These are phyloP conservation scores for Hedychridium roseum DNA, from an alignment of 2,888 invertebrate genomes.

Conservation along the genomic window DNA sequence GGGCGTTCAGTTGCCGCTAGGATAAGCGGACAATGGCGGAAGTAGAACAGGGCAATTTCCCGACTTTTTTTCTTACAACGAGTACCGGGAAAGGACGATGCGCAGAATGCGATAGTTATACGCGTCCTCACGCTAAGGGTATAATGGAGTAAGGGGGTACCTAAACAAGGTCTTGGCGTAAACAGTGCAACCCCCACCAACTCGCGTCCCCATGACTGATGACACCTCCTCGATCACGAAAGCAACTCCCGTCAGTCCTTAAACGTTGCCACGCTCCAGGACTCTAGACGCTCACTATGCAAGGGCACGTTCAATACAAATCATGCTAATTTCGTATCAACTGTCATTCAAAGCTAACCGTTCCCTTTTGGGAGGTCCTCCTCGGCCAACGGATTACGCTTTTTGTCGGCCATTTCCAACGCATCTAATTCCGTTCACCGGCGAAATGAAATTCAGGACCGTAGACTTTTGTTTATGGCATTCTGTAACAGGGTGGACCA, in stretches of 20 bases:
- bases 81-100: too few species aligned
- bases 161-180: slow-evolving; percentile 47
- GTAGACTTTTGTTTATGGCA: too few species aligned
- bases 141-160: slow-evolving; percentile 29
- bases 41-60: slow-evolving; percentile 2
- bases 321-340: slow-evolving; percentile 43
- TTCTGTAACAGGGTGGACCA: too few species aligned
- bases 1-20: too few species aligned
- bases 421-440: too few species aligned
- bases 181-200: slow-evolving; percentile 48
- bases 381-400: too few species aligned
- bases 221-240: slow-evolving; percentile 57
- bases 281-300: slow-evolving; percentile 46
- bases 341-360: slow-evolving; percentile 21
- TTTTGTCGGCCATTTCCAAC: too few species aligned
- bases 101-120: slow-evolving; percentile 24
- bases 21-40: neutral
- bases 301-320: slow-evolving; percentile 46
- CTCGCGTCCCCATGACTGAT: slow-evolving; percentile 56
- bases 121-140: slow-evolving; percentile 41
- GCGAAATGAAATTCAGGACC: too few species aligned
- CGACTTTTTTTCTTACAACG: too few species aligned
- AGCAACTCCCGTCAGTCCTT: slow-evolving; percentile 37
- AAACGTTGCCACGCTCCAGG: slow-evolving; percentile 35
- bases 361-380: too few species aligned